Evolutionary conservation across 2,113 vertebrate species (phyloP).

Genomic region (Pedionomus torquatus): DNA sequence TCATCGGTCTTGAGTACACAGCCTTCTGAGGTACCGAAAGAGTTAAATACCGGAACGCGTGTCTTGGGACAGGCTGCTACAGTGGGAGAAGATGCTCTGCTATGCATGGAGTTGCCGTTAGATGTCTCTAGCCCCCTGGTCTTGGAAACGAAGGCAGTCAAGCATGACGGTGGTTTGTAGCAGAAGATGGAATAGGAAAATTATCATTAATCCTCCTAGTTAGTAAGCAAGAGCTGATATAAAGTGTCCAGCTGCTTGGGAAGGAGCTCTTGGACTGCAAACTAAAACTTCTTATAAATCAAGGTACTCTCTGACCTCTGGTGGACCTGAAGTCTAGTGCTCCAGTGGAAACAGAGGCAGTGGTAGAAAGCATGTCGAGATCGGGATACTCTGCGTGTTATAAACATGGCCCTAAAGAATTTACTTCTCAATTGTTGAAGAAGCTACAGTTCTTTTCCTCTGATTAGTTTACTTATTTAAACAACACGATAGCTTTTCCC

Average conservation of each 20-base stretch:
- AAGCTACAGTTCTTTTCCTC: background rate
- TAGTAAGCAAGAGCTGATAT: background rate
- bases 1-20: background rate
- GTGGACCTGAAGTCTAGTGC: background rate
- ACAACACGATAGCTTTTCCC: background rate
- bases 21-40: background rate
- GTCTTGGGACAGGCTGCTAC: background rate
- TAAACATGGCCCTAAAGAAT: background rate
- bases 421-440: background rate
- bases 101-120: conserved; percentile 74
- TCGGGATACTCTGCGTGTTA: background rate
- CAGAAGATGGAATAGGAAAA: conserved; percentile 24
- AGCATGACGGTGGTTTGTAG: background rate
- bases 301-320: background rate
- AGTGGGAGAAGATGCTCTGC: background rate
- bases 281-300: background rate
- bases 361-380: background rate
- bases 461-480: background rate
- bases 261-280: background rate
- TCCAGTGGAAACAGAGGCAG: background rate
- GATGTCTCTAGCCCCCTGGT: conserved; percentile 77
- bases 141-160: conserved; percentile 9
- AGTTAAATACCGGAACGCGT: conserved; percentile 12
- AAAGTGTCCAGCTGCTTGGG: background rate
- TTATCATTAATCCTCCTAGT: conserved; percentile 28